Conservation (phyloP, 2,113 vertebrate genomes). For the Progne subis region DNA sequence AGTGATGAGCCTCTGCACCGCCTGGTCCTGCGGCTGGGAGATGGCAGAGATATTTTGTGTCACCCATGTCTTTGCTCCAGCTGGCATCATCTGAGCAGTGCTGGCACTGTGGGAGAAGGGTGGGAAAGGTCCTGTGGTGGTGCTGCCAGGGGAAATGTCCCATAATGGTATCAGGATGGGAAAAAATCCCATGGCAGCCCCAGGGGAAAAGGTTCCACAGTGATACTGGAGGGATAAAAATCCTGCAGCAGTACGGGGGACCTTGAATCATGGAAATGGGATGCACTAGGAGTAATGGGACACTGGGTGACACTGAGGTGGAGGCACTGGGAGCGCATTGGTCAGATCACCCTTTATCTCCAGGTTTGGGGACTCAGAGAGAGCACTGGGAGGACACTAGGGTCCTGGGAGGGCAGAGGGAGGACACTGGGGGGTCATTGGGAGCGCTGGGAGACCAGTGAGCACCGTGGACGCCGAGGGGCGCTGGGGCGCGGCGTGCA, state of each 20-base stretch:
- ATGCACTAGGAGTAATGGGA: too few relatives aligned
- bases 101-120: background rate
- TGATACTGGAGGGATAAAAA: background rate
- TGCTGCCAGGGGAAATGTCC: background rate
- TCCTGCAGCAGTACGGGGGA: background rate
- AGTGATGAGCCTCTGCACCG: conserved; percentile 63
- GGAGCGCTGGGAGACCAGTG: too few relatives aligned
- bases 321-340: too few relatives aligned
- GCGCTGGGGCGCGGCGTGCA: background rate
- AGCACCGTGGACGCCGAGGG: background rate
- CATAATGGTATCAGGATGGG: background rate
- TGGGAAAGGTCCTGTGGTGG: background rate
- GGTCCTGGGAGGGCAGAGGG: background rate
- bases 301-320: background rate
- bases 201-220: background rate
- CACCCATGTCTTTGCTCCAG: conserved; percentile 60
- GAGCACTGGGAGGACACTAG: background rate
- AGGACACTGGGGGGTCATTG: background rate
- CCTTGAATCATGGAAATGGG: background rate
- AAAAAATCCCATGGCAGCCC: background rate
- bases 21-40: conserved; percentile 79
- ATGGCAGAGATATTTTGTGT: conserved; percentile 71
- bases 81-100: conserved; percentile 75
- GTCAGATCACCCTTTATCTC: background rate
- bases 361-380: background rate